Base-by-base conservation (phyloP, 2,797 vertebrate species). In the Gobio occitaniae region DNA sequence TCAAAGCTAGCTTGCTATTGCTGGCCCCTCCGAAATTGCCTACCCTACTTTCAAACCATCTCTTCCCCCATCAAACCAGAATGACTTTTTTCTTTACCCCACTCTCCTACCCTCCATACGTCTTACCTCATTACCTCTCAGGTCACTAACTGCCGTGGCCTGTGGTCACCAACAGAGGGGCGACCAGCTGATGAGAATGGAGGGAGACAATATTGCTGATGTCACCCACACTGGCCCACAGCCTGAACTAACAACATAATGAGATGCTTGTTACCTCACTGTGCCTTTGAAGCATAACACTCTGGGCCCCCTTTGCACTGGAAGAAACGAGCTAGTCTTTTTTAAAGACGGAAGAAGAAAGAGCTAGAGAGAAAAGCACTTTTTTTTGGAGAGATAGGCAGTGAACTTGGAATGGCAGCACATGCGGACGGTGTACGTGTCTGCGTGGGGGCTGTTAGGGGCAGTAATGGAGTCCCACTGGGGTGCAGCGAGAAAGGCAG, bases 401-500 rank as follows among this genome's bases (percentile, higher is more conserved):
- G 54, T 78, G 76, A 82, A 87, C 81, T 79, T 83, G 70, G 63
- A 76, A 81, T 80, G 44, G 19, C 21, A 66, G 71, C 63, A 84
- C 52, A 79, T 80, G 68, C 77, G 61, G 52, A 86, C 32, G 52
- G 52, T 68, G 72, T 79, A 70, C 44, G 80, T 87, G 87, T 77
- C 81, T 80, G 86, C 32, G 78, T 19, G 80, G 84, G 61, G 10
- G 78, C 84, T 90, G 90, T 91, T 88, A 85, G 89, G 91, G 91
- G 91, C 88, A 88, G 88, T 90, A 84, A 85, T 63, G 63, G 83
- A 83, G 91, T 94, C 94, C 90, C 91, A 93, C 92, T 88, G 91
- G 93, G 89, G 92, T 90, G 89, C 88, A 88, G 90, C 65, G 84
- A 93, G 91, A 95, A 94, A 93, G 95, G 94, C 93, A 92, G 93